Evolutionary conservation across 2,113 vertebrate genomes (phyloP), one percentile per base, ranked within the genome.

Genomic region (Indicator maculatus): DNA sequence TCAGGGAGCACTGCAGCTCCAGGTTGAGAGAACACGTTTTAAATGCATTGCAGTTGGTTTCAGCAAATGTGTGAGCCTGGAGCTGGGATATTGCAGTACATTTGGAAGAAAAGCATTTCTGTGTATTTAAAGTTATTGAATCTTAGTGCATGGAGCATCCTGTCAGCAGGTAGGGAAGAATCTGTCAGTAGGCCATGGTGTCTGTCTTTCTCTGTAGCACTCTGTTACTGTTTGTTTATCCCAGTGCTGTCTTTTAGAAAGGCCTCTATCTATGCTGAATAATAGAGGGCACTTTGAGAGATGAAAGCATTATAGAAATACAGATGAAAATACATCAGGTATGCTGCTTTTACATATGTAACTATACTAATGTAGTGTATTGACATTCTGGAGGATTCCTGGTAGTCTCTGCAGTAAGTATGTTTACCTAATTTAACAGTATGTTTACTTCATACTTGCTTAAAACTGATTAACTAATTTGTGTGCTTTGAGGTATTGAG

Each of bases 1-100:
- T 83, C 93, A 90, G 78, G 71, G 93, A 98, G 96, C 95, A 93
- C 96, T 97, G 98, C 98, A 98, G 98, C 97, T 97, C 97, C 97
- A 97, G 96, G 97, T 96, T 92, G 93, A 97, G 97, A 93, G 97
- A 98, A 97, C 97, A 96, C 61, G 12, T 97, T 97, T 98, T 96
- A 96, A 98, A 97, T 97, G 97, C 95, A 96, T 95, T 97, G 96
- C 97, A 97, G 97, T 97, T 95, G 97, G 93, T 95, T 97, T 97
- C 89, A 93, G 97, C 96, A 93, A 93, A 84, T 84, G 86, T 94
- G 88, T 16, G 63, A 96, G 95, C 93, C 91, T 21, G 64, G 94
- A 98, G 79, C 92, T 15, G 71, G 94, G 92, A 44, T 96, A 97
- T 94, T 98, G 97, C 97, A 84, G 96, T 96, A 94, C 90, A 87